Evolutionary conservation across 1,140 invertebrate species (phyloP).

Genomic region (Sesamia nonagrioides): DNA sequence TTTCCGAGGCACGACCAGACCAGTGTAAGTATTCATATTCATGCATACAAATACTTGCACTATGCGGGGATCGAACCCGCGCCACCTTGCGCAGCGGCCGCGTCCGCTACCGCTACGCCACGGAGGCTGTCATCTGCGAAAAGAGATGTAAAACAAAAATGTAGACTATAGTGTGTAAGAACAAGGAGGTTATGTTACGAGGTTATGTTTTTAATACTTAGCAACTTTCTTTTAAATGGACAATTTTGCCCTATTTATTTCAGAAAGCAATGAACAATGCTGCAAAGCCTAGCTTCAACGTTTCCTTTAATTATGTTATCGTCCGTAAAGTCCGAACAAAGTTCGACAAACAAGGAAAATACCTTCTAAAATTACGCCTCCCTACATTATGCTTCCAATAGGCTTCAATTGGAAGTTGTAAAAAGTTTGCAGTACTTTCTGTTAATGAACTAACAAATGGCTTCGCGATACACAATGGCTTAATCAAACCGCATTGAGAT

Average conservation of each 20-base stretch:
- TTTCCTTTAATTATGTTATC: conserved; percentile 36
- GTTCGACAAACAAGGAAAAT: conserved; percentile 29
- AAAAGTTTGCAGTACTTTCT: conserved; percentile 47
- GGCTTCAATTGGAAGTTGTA: conserved; percentile 43
- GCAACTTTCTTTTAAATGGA: background rate
- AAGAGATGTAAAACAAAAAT: too few relatives aligned
- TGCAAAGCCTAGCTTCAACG: background rate
- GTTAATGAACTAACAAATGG: conserved; percentile 69
- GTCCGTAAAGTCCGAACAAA: conserved; percentile 26
- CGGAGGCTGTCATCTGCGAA: too few relatives aligned
- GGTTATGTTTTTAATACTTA: too few relatives aligned
- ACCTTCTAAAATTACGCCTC: conserved; percentile 11
- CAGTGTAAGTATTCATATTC: too few relatives aligned
- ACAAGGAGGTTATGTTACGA: too few relatives aligned
- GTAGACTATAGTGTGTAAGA: too few relatives aligned
- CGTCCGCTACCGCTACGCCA: too few relatives aligned
- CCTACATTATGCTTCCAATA: conserved; percentile 32
- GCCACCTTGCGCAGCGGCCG: too few relatives aligned
- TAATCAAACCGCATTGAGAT: conserved; percentile 76
- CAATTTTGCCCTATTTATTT: background rate
- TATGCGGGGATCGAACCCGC: too few relatives aligned
- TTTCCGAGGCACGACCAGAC: too few relatives aligned
- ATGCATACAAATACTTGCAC: too few relatives aligned
- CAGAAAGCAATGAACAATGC: background rate
- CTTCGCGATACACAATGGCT: conserved; percentile 72